Conservation (phyloP, 2,888 invertebrate species). For the Microplitis manilae region DNA sequence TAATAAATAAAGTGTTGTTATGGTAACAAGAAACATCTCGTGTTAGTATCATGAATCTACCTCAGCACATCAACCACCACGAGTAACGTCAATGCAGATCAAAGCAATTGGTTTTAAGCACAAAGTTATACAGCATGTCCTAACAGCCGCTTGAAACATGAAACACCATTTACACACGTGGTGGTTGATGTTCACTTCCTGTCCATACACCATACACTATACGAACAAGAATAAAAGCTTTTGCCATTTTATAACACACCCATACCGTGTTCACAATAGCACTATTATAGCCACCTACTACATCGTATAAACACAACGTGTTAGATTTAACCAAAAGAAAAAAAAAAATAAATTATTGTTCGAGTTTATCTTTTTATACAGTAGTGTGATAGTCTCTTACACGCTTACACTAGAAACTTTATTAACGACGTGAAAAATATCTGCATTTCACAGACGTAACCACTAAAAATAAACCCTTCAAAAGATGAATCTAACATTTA, state of each 20-base stretch:
- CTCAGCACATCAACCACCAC: conserved; percentile 44
- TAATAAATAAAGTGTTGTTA: background rate
- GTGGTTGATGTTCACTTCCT: conserved; percentile 5
- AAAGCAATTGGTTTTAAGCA: conserved; percentile 48
- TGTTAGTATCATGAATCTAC: conserved; percentile 8
- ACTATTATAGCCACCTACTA: background rate
- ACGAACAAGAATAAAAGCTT: background rate
- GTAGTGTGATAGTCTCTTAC: background rate
- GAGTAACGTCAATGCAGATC: conserved; percentile 48
- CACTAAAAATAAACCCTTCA: background rate
- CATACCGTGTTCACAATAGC: background rate
- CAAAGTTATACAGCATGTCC: conserved; percentile 10
- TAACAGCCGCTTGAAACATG: conserved; percentile 10
- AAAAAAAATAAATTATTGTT: background rate
- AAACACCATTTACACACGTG: conserved; percentile 16
- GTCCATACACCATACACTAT: background rate
- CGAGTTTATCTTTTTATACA: background rate
- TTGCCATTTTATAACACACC: background rate
- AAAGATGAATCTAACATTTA: background rate
- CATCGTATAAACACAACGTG: too few species aligned
- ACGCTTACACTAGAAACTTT: background rate
- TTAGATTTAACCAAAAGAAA: background rate
- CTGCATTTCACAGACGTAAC: conserved; percentile 15
- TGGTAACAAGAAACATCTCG: conserved; percentile 4
- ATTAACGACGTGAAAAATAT: conserved; percentile 20